These are phyloP conservation scores for Cyprinodon variegatus DNA, from an alignment of 2,113 vertebrate species.

Conservation along the genomic window DNA sequence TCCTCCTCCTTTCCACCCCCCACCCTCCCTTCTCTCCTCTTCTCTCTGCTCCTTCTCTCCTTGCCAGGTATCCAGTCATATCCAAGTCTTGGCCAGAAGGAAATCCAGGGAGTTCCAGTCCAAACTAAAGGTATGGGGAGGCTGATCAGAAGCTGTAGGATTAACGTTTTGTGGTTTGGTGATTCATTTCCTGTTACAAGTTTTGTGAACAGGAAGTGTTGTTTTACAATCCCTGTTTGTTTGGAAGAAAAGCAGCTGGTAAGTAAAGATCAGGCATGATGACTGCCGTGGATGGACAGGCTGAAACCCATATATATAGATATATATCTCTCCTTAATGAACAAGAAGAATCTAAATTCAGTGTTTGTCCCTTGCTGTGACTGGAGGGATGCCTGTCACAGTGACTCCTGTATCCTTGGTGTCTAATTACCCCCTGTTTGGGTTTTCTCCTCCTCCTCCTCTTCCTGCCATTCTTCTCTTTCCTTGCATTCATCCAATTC, in stretches of 20 bases:
- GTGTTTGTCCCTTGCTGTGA: slow-evolving; percentile 82
- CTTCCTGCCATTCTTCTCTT: slow-evolving; percentile 35
- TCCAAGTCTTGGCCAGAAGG: slow-evolving; percentile 98
- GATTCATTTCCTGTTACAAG: neutral
- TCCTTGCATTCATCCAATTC: slow-evolving; percentile 37
- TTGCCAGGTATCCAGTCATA: slow-evolving; percentile 99
- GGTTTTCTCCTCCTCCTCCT: slow-evolving; percentile 37
- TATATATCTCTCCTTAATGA: neutral
- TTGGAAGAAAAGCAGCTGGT: slow-evolving; percentile 13
- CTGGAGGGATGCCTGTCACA: slow-evolving; percentile 80
- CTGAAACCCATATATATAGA: neutral
- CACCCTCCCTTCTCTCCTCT: slow-evolving; percentile 10
- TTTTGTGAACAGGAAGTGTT: slow-evolving; percentile 4
- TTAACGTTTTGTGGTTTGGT: neutral
- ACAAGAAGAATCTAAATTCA: slow-evolving; percentile 69
- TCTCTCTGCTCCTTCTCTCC: slow-evolving; percentile 56
- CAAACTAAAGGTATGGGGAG: slow-evolving; percentile 94
- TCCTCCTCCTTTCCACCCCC: slow-evolving; percentile 38
- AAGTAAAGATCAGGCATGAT: slow-evolving; percentile 9
- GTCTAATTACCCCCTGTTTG: slow-evolving; percentile 82
- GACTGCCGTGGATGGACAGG: slow-evolving; percentile 3
- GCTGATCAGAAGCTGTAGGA: neutral
- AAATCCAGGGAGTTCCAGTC: slow-evolving; percentile 99
- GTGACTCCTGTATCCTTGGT: slow-evolving; percentile 86
- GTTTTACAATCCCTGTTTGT: slow-evolving; percentile 14